phyloP scores from a whole-genome alignment of 2,113 vertebrate genomes.

The Ciconia boyciana region DNA sequence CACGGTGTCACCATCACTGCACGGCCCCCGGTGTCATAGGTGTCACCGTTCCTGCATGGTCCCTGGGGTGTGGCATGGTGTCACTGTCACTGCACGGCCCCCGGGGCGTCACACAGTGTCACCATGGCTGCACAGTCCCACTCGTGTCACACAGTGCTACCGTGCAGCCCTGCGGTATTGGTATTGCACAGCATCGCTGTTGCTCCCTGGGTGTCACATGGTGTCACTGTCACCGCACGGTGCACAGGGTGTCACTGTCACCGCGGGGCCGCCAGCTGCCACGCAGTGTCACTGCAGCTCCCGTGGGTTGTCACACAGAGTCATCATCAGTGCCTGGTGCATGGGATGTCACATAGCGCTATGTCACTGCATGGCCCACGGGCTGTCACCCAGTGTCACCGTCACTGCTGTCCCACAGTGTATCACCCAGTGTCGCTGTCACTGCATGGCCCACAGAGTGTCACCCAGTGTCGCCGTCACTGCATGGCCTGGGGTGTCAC shows the following conservation, averaged over 20 bases:
- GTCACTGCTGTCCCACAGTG: background rate
- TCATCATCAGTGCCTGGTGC: background rate
- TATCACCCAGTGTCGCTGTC: background rate
- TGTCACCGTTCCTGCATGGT: background rate
- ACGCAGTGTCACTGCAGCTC: conserved; percentile 32
- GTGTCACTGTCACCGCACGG: conserved; percentile 28
- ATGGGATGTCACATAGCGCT: background rate
- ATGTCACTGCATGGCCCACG: background rate
- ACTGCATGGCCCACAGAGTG: background rate
- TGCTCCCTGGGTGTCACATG: conserved; percentile 33
- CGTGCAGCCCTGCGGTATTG: background rate
- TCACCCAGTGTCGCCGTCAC: background rate
- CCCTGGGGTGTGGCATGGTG: background rate
- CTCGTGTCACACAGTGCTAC: background rate
- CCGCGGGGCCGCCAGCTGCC: background rate
- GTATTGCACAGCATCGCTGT: background rate
- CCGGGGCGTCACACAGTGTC: background rate
- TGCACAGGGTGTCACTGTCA: conserved; percentile 34
- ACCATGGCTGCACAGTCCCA: background rate
- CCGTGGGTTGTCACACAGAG: conserved; percentile 33
- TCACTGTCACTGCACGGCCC: background rate
- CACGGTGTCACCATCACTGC: background rate
- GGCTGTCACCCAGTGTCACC: background rate
- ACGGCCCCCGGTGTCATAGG: background rate
- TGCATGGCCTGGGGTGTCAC: background rate